phyloP scores from a whole-genome alignment of 1,140 invertebrate species.

The Heliconius eleuchia region DNA sequence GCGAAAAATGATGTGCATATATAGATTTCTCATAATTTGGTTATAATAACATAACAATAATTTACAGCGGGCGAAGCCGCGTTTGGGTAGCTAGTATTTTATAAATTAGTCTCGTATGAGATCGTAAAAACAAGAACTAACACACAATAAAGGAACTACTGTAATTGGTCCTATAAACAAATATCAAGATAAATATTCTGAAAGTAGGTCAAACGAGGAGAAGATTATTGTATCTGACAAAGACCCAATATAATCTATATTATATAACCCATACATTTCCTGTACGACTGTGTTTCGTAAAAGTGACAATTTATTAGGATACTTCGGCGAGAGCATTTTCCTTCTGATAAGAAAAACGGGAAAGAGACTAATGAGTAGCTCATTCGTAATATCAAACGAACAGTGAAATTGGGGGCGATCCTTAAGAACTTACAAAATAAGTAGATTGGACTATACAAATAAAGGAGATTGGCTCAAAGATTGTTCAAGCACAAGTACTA shows the following conservation, averaged over 20 bases:
- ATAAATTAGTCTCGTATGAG: not conserved
- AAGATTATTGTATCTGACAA: constrained; percentile 1
- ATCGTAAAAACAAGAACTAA: not conserved
- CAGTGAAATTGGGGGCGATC: constrained; percentile 36
- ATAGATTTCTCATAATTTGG: too few species aligned
- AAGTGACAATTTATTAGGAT: constrained; percentile 26
- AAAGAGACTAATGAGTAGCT: constrained; percentile 30
- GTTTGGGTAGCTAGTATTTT: not conserved
- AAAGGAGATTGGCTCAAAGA: constrained; percentile 26
- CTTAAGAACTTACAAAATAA: constrained; percentile 33
- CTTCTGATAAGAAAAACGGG: constrained; percentile 29
- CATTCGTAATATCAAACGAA: constrained; percentile 35
- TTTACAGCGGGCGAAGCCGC: too few species aligned
- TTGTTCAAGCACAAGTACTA: not conserved
- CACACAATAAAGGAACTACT: constrained; percentile 8
- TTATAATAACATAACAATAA: too few species aligned
- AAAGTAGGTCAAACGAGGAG: not conserved
- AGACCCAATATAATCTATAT: constrained; percentile 2
- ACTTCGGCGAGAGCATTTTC: constrained; percentile 17
- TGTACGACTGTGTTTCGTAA: not conserved
- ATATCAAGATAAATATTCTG: constrained; percentile 1
- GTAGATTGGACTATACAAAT: constrained; percentile 27
- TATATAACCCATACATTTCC: not conserved
- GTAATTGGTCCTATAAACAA: constrained; percentile 2
- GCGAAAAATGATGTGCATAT: too few species aligned